A percentile compares a stretch with the other conserved stretches of the same genome.
phyloP scores from a whole-genome alignment of 2,113 vertebrate species.

The Athene cunicularia region DNA sequence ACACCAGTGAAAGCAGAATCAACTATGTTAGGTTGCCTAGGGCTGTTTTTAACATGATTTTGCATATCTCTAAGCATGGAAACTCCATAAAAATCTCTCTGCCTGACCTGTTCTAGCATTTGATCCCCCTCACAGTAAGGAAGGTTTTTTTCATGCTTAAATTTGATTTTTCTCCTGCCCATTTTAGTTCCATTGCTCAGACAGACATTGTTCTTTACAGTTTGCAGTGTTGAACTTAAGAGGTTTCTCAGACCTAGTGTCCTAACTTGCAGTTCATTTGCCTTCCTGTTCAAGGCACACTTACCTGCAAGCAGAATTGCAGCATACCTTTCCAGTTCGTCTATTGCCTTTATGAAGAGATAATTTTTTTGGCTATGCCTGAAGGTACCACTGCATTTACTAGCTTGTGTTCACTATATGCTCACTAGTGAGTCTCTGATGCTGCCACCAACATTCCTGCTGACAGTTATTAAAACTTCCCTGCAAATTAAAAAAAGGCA shows the following conservation, averaged over 20 bases:
- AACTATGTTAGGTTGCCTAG: background rate
- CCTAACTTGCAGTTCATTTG: background rate
- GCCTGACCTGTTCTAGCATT: accelerated
- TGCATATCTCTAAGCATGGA: background rate
- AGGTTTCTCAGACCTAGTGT: background rate
- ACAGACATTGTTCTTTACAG: background rate
- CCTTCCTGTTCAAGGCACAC: background rate
- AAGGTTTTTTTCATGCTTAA: background rate
- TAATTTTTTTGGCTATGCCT: background rate
- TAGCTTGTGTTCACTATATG: background rate
- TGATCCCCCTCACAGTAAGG: background rate
- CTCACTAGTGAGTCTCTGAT: background rate
- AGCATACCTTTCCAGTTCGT: background rate
- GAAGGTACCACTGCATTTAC: background rate
- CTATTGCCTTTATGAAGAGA: background rate
- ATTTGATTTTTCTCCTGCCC: background rate
- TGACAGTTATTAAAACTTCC: background rate
- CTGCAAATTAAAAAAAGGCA: background rate
- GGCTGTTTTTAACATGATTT: background rate
- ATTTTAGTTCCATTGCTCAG: background rate
- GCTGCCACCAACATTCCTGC: background rate
- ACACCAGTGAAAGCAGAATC: background rate
- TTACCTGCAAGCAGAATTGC: background rate
- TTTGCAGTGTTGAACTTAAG: background rate
- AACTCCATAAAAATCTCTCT: background rate